These are phyloP conservation scores for Hippopotamus amphibius DNA, from an alignment of 2,113 vertebrate genomes.

Conservation along the genomic window DNA sequence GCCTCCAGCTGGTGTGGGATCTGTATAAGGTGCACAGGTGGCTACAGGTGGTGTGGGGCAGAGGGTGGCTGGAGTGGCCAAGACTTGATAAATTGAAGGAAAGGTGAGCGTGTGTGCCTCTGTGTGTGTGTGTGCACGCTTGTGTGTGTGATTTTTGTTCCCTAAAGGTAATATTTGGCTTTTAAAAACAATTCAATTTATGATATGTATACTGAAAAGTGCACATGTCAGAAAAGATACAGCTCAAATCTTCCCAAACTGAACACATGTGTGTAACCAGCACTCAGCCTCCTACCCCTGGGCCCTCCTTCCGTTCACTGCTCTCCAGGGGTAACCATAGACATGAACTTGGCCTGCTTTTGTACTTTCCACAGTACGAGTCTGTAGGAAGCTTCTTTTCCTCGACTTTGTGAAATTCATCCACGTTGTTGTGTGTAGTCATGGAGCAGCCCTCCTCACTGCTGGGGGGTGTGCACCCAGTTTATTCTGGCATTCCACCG, in stretches of 20 bases:
- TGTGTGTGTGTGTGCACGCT: neutral
- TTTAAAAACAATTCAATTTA: neutral
- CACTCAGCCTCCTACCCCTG: neutral
- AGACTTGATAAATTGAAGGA: neutral
- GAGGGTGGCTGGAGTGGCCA: neutral
- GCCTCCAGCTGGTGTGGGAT: neutral
- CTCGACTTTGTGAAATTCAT: neutral
- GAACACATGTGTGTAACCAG: neutral
- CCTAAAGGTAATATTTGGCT: neutral
- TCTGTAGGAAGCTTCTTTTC: neutral
- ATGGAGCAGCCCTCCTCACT: neutral
- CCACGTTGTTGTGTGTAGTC: neutral
- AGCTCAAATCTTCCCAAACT: neutral
- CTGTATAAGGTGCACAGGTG: neutral
- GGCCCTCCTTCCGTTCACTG: neutral
- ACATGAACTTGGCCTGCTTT: neutral
- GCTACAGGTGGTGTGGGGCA: neutral
- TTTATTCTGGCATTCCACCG: neutral
- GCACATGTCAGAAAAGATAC: neutral
- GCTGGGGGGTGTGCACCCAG: neutral
- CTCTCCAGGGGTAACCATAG: neutral
- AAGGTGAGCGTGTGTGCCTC: neutral
- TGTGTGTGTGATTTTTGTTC: neutral
- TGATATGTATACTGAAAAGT: neutral
- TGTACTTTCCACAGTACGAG: neutral